Base-by-base conservation (phyloP, 2,797 vertebrate species). In the Eupleurogrammus muticus region DNA sequence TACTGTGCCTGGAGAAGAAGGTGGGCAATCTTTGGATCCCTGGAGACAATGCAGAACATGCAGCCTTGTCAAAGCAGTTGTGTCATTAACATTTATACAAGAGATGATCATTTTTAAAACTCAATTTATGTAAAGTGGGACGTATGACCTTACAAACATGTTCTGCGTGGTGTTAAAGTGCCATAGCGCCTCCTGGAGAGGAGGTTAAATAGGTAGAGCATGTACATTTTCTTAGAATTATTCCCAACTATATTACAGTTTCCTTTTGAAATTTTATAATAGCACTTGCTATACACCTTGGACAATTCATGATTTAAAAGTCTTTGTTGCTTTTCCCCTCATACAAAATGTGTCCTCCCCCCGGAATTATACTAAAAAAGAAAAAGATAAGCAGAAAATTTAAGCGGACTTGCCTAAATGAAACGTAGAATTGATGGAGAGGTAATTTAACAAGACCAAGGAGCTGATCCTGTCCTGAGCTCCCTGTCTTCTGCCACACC, bases 401-500 rank as follows among this genome's bases (percentile, higher is more conserved):
- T 2, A 42, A 42, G 40, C 7, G 1, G 0, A 64, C 79, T 88
- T 92, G 96, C 98, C 93, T 97, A 91, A 98, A 99, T 0, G 98
- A 99, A 93, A 98, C 86, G 89, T 98, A 99, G 88, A 99, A 99
- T 88, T 98, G 98, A 71, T 99, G 97, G 9, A 99, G 94, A 59
- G 98, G 96, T 66, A 99, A 92, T 80, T 99, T 99, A 75, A 95
- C 97, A 7, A 99, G 90, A 19, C 98, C 98, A 0, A 98, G 90
- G 19, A 98, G 94, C 35, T 73, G 91, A 86, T 99, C 98, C 49
- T 91, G 85, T 46, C 89, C 91, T 35, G 94, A 91, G 63, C 77
- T 87, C 69, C 90, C 89, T 5, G 82, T 77, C 83, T 95, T 97
- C 86, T 96, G 96, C 98, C 98, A 99, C 0, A 96, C 95, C 87